Evolutionary conservation across 2,888 invertebrate genomes (phyloP), one percentile per base, ranked within the genome.

Genomic region (Drosophila setosimentum): DNA sequence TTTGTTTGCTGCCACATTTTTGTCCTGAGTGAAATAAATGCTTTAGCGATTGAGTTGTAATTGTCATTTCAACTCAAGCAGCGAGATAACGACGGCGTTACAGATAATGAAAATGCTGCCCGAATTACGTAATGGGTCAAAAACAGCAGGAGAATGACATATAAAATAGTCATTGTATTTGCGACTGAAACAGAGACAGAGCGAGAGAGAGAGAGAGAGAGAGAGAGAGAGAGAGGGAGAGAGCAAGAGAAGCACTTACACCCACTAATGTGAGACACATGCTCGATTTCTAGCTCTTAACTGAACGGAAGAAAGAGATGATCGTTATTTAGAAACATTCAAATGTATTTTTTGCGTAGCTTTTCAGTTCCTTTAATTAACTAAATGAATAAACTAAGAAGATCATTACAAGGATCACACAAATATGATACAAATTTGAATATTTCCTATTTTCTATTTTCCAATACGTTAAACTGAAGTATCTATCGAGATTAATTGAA

Each of bases 11-110:
- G 24, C 24, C 45, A 24, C 24, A 32, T 37, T 50, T 45, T 45
- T 37, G 62, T 51, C 57, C 45, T 40, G 63, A 33, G 62, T 65
- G 61, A 80, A 72, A 73, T 70, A 80, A 82, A 76, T 69, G 68
- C 49, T 37, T 61, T 69, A 59, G 33, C 87, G 81, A 85, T 85
- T 85, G 85, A 85, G 85, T 87, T 85, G 85, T 85, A 85, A 85
- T 82, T 87, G 84, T 53, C 74, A 78, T 78, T 73, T 73, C 50
- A 58, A 50, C 40, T 24, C 40, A 29, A 24, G 49, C 53, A 53
- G 42, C 63, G 40, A 65, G 78, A 78, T 75, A 78, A 78, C 57
- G 51, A 54, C 62, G 24, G 29, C 32, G 24, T 24, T 27, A 30
- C 62, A 59, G 68, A 70, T 78, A 78, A 68, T 42, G 40, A 16